These are phyloP conservation scores for Campoletis sonorensis DNA, from an alignment of 1,140 invertebrate genomes.

Conservation along the genomic window DNA sequence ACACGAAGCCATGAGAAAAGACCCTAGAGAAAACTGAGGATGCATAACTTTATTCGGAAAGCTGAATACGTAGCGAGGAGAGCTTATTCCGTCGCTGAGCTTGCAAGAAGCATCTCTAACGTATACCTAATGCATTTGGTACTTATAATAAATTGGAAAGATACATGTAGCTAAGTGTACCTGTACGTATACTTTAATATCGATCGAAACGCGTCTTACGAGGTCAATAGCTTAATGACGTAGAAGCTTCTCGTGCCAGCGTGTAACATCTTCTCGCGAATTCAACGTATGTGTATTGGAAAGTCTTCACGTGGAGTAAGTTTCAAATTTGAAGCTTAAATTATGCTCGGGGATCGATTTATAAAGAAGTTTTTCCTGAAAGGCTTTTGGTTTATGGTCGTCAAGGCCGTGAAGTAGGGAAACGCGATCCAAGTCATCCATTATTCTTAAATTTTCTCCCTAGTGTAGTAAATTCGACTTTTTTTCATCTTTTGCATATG, in stretches of 20 bases:
- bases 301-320: not conserved
- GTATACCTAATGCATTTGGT: not conserved
- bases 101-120: not conserved
- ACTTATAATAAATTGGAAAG: not conserved
- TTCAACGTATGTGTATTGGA: not conserved
- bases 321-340: not conserved
- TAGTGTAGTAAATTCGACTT: too few relatives aligned
- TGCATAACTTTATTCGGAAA: slow-evolving; percentile 3
- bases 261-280: not conserved
- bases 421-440: too few relatives aligned
- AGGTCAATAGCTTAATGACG: slow-evolving; percentile 16
- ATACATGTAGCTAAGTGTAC: not conserved
- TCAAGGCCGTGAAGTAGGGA: too few relatives aligned
- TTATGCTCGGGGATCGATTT: not conserved
- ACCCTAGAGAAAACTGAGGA: not conserved
- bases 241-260: slow-evolving; percentile 1
- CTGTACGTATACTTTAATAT: not conserved
- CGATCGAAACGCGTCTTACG: slow-evolving; percentile 1
- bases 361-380: not conserved
- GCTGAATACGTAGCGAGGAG: not conserved
- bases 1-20: not conserved
- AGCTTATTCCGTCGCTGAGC: slow-evolving; percentile 14
- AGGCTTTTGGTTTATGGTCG: not conserved
- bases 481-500: not conserved
- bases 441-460: too few relatives aligned